These are phyloP conservation scores for Pseudomyrmex dendroicus DNA, from an alignment of 1,140 invertebrate species.

Conservation along the genomic window DNA sequence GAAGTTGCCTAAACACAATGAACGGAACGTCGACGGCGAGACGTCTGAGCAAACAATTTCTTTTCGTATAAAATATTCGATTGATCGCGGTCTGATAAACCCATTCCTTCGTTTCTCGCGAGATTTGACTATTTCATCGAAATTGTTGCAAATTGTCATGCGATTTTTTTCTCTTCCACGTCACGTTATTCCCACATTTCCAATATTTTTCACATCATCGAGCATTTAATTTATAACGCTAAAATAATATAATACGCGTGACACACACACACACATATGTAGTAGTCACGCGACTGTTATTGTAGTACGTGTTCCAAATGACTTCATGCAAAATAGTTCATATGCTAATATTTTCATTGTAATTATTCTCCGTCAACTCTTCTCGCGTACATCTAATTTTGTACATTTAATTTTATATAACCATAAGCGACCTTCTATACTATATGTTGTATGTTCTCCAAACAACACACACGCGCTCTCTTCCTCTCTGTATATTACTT, in stretches of 20 bases:
- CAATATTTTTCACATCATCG: neutral
- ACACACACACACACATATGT: neutral
- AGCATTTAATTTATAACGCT: neutral
- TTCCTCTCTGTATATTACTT: no score
- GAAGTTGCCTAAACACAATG: constrained; percentile 28
- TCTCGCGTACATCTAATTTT: neutral
- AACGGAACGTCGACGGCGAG: neutral
- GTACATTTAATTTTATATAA: neutral
- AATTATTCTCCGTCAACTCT: neutral
- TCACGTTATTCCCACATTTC: no score
- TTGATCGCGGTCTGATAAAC: neutral
- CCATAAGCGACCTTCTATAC: neutral
- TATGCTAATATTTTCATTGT: constrained; percentile 14
- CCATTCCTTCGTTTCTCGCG: neutral
- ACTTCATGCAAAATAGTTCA: constrained; percentile 1
- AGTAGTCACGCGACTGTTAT: neutral
- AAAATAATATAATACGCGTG: constrained; percentile 6
- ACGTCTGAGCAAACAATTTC: constrained; percentile 38
- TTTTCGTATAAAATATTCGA: constrained; percentile 11
- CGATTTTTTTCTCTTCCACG: neutral
- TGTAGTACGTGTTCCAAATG: constrained; percentile 5
- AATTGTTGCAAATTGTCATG: neutral
- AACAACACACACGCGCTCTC: no score
- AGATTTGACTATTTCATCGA: no score
- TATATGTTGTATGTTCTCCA: no score